phyloP scores from a whole-genome alignment of 2,888 invertebrate genomes.

The Sycophila texana region DNA sequence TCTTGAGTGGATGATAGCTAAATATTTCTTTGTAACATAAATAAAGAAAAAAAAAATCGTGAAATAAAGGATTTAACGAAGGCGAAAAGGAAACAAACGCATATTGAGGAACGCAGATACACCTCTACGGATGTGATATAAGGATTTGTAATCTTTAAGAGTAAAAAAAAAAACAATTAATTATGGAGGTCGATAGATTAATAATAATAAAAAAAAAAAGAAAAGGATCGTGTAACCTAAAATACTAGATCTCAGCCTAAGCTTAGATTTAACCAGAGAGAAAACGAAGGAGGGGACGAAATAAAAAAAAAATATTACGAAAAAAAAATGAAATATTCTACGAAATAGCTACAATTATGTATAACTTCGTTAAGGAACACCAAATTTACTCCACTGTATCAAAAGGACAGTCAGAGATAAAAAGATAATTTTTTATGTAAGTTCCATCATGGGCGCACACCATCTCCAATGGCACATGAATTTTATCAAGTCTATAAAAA shows the following conservation, averaged over 20 bases:
- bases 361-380: constrained; percentile 70
- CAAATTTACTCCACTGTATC: constrained; percentile 73
- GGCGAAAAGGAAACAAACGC: constrained; percentile 37
- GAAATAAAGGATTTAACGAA: background rate
- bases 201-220: no score
- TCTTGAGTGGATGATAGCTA: constrained; percentile 16
- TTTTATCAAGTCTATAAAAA: constrained; percentile 49
- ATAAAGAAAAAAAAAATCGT: constrained; percentile 12
- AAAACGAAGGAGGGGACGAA: constrained; percentile 14
- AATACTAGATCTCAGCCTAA: constrained; percentile 73
- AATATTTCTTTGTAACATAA: constrained; percentile 43
- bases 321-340: constrained; percentile 16
- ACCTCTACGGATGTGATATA: constrained; percentile 69
- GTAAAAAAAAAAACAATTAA: no score
- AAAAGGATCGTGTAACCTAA: constrained; percentile 68
- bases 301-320: constrained; percentile 26
- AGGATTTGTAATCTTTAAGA: constrained; percentile 70
- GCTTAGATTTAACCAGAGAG: constrained; percentile 65
- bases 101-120: constrained; percentile 55
- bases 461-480: constrained; percentile 71
- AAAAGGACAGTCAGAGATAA: constrained; percentile 57
- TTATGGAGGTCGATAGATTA: constrained; percentile 64
- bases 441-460: constrained; percentile 72
- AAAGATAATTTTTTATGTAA: constrained; percentile 73
- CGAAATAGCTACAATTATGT: constrained; percentile 37